Conservation (phyloP, 2,888 invertebrate genomes). For the Cerastis leucographa region DNA sequence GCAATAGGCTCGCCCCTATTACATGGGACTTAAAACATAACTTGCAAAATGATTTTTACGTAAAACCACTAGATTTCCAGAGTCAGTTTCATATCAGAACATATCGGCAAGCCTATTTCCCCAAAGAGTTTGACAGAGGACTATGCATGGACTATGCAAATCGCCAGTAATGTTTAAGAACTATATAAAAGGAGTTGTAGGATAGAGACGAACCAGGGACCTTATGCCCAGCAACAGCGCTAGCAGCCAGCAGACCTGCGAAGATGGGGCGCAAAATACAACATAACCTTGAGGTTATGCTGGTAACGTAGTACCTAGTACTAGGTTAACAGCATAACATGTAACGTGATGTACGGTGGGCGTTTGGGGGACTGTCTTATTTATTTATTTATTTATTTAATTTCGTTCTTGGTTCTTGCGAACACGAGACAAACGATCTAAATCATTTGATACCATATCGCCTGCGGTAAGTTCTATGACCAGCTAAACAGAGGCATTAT, state of each 20-base stretch:
- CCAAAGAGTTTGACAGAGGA: not conserved
- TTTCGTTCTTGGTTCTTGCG: not conserved
- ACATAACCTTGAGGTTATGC: not conserved
- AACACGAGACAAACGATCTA: not conserved
- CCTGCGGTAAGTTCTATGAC: constrained; percentile 24
- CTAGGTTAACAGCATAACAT: too few species aligned
- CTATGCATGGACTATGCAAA: not conserved
- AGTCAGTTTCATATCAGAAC: not conserved
- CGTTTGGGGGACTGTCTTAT: not conserved
- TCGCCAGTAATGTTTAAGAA: not conserved
- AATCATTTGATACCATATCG: constrained; percentile 4
- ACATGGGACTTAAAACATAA: too few species aligned
- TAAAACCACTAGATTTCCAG: not conserved
- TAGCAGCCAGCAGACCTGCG: not conserved
- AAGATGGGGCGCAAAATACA: not conserved
- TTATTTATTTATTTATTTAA: not conserved
- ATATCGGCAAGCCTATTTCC: not conserved
- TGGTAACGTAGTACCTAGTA: not conserved
- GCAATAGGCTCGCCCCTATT: too few species aligned
- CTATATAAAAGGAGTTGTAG: not conserved
- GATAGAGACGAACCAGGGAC: not conserved
- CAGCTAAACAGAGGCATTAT: constrained; percentile 49
- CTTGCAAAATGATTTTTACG: not conserved
- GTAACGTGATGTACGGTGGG: too few species aligned
- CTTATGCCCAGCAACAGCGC: not conserved